phyloP scores from a whole-genome alignment of 2,113 vertebrate genomes.

The Argyrosomus japonicus region DNA sequence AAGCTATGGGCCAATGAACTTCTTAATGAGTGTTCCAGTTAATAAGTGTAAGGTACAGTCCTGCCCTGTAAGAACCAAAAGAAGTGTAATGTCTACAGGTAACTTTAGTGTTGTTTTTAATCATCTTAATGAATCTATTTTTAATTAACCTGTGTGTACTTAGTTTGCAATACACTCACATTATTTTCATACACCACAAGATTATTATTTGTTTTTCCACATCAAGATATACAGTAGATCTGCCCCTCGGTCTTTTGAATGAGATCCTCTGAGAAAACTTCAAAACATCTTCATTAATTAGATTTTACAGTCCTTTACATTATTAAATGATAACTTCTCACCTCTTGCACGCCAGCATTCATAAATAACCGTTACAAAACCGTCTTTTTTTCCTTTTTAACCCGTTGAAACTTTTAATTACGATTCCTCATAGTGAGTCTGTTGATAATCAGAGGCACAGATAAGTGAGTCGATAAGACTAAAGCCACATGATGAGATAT shows the following conservation, averaged over 20 bases:
- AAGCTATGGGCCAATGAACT: background rate
- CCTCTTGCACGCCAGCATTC: background rate
- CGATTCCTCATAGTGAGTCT: background rate
- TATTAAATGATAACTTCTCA: background rate
- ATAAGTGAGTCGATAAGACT: slow-evolving; percentile 26
- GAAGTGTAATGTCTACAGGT: background rate
- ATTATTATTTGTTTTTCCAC: background rate
- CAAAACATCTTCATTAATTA: background rate
- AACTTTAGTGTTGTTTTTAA: background rate
- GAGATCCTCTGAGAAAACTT: background rate
- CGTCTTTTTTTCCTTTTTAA: background rate
- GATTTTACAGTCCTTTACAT: background rate
- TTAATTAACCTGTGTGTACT: background rate
- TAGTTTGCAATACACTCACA: too few species aligned
- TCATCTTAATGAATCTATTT: too few species aligned
- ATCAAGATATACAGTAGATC: too few species aligned
- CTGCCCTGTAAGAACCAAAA: background rate
- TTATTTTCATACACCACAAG: background rate
- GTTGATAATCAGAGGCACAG: slow-evolving; percentile 7
- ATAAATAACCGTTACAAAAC: background rate
- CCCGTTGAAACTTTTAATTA: background rate
- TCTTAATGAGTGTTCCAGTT: background rate
- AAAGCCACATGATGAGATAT: slow-evolving; percentile 27
- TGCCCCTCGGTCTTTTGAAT: background rate
- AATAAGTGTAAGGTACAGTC: background rate